A percentile compares a stretch with the other conserved stretches of the same genome.
These are phyloP conservation scores for Intellagama lesueurii DNA, from an alignment of 2,797 vertebrate genomes.

Conservation along the genomic window DNA sequence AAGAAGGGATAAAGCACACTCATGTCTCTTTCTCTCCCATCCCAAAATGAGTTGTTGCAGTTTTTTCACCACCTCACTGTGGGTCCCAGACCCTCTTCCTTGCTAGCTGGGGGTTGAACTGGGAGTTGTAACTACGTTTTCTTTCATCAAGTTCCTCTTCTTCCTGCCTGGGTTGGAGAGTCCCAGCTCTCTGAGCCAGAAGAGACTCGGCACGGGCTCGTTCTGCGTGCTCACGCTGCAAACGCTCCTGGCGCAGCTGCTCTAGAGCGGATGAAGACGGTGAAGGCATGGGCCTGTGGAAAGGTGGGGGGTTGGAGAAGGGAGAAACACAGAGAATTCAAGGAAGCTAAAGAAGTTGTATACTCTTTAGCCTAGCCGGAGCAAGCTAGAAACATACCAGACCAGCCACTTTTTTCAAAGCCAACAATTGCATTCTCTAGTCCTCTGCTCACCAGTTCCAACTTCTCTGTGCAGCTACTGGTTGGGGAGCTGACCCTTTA, in stretches of 20 bases:
- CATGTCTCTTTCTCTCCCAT: neutral
- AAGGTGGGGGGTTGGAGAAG: neutral
- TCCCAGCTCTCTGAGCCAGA: constrained; percentile 41
- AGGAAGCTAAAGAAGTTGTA: neutral
- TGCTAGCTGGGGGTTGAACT: constrained; percentile 88
- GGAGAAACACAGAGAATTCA: neutral
- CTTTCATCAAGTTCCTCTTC: constrained; percentile 77
- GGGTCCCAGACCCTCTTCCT: constrained; percentile 77
- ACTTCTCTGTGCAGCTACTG: no score
- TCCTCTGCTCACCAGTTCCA: neutral
- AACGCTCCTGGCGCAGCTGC: constrained; percentile 82
- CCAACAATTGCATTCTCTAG: no score
- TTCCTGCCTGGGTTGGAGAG: constrained; percentile 74
- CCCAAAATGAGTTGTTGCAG: neutral
- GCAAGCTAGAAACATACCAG: no score
- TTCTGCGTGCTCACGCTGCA: constrained; percentile 84
- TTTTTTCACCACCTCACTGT: neutral
- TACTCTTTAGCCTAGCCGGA: neutral
- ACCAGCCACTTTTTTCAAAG: no score
- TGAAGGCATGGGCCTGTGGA: constrained; percentile 57
- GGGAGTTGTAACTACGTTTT: constrained; percentile 86
- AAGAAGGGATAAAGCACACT: neutral
- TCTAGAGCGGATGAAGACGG: constrained; percentile 78
- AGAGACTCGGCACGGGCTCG: constrained; percentile 74
- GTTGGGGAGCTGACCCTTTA: no score